phyloP scores from a whole-genome alignment of 2,113 vertebrate species.

The Tretioscincus oriximinensis region DNA sequence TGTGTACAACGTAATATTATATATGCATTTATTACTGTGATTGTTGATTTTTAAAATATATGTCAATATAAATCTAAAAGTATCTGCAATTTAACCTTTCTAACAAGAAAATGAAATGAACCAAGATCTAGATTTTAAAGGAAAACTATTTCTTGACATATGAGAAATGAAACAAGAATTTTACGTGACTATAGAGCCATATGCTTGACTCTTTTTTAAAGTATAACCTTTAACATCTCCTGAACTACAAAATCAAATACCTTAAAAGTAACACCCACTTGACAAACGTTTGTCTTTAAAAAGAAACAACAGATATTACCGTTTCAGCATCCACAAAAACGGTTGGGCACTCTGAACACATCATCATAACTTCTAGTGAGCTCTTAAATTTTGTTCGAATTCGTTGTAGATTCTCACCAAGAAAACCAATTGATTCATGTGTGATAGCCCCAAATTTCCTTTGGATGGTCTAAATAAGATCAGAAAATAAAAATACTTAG shows the following conservation, averaged over 20 bases:
- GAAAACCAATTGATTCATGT: conserved; percentile 85
- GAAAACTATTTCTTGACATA: not conserved
- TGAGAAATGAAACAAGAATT: not conserved
- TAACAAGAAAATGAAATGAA: not conserved
- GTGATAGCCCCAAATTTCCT: conserved; percentile 90
- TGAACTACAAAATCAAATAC: not conserved
- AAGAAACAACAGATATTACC: conserved; percentile 71
- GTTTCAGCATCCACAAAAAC: conserved; percentile 98
- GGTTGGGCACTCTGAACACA: conserved; percentile 90
- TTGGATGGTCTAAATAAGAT: conserved; percentile 83
- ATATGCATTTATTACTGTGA: not conserved
- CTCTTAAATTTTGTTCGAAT: conserved; percentile 95
- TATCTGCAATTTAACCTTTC: not conserved
- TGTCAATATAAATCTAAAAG: not conserved
- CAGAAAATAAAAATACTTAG: not conserved
- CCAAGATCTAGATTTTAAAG: not conserved
- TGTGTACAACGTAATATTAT: not conserved
- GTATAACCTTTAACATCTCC: not conserved
- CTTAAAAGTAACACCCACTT: not conserved
- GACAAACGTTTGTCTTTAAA: fast-evolving
- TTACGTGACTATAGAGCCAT: not conserved
- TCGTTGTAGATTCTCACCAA: conserved; percentile 87
- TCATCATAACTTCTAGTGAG: conserved; percentile 92
- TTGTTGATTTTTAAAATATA: not conserved
- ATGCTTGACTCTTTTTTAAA: not conserved